phyloP scores from a whole-genome alignment of 2,113 vertebrate genomes.

The Peromyscus leucopus region DNA sequence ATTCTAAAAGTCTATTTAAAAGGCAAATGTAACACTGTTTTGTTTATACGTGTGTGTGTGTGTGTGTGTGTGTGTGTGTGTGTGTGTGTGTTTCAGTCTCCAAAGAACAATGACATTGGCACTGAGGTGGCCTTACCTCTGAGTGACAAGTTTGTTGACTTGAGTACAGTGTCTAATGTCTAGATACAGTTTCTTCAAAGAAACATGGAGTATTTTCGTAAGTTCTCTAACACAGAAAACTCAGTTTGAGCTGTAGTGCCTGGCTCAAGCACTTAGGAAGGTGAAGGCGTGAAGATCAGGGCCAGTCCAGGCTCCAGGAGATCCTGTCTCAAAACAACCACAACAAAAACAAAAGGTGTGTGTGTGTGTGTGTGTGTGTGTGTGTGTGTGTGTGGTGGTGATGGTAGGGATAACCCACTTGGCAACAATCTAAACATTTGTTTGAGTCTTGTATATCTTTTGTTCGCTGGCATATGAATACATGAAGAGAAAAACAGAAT shows the following conservation, averaged over 20 bases:
- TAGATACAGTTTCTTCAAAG: conserved; percentile 51
- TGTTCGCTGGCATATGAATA: neutral
- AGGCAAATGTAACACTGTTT: conserved; percentile 44
- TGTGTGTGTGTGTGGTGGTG: too few relatives aligned
- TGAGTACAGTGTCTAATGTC: neutral
- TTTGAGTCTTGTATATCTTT: neutral
- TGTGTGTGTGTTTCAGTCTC: neutral
- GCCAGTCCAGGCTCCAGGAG: neutral
- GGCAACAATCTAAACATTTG: neutral
- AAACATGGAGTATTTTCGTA: conserved; percentile 11
- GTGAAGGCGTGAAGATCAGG: neutral
- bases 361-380: too few relatives aligned
- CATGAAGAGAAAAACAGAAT: neutral
- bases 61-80: neutral
- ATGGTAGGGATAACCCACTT: neutral
- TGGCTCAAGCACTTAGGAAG: neutral
- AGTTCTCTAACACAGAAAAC: conserved; percentile 6
- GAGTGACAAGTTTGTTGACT: conserved; percentile 12
- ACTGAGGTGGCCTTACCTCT: neutral
- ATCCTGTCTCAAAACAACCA: neutral
- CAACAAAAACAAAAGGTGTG: neutral
- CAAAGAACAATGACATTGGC: neutral
- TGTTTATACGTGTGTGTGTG: neutral
- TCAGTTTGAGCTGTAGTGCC: neutral
- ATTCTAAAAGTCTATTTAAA: neutral